Base-by-base conservation (phyloP, 1,140 invertebrate genomes). In the Monochamus saltuarius region DNA sequence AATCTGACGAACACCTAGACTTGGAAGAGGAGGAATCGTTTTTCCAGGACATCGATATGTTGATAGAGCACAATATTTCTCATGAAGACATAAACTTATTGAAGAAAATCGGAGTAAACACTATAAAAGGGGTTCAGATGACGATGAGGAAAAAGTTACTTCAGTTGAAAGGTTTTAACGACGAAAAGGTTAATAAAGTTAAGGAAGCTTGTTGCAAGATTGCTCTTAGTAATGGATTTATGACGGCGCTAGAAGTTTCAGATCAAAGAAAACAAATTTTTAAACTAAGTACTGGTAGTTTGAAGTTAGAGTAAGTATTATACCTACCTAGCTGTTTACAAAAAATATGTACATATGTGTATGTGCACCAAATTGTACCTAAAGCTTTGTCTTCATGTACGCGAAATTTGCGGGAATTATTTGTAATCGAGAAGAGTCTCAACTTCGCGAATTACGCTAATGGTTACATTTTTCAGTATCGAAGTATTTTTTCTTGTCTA, bases 121-220 rank as follows among this genome's bases (percentile, higher is more conserved):
- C 90, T 0, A 83, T 92, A 19, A 88, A 87, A 80, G 90, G 90
- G 7, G 79, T 92, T 47, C 87, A 90, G 71, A 93, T 93, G 90
- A 85, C 81, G 6, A 91, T 89, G 11, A 84, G 82, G 64, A 90
- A 89, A 71, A 89, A 85, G 72, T 72, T 92, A 22, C 83, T 84
- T 70, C 81, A 79, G 60, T 88, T 91, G 42, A 90, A 90, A 81
- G 89, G 89, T 13, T 85, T 92, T 66, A 89, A 88, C 35, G 89
- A 91, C 70, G 85, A 84, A 4, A 92, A 92, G 78, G 88, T 92
- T 59, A 88, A 90, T 62, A 91, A 91, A 80, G 91, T 93, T 36
- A 91, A 90, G 78, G 90, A 92, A 80, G 87, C 86, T 29, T 82
- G 83, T 75, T 70, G 78, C 68, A 83, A 89, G 81, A 70, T 85